Conservation (phyloP, 2,113 vertebrate genomes). For the Tragulus kanchil region DNA sequence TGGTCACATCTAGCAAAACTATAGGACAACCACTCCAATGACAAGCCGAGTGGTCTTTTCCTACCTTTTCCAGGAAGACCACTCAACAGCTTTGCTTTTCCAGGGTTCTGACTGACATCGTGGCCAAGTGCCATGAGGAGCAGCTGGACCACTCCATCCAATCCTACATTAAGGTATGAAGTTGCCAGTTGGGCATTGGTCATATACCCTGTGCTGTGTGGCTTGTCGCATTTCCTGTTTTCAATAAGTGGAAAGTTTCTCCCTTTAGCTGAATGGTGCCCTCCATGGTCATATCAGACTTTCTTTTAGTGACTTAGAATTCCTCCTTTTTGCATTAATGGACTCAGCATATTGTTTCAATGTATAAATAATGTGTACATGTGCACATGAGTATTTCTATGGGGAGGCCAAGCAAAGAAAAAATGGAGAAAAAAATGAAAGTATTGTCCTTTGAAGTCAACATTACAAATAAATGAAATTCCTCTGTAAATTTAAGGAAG, state of each 20-base stretch:
- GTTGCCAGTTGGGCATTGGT: background rate
- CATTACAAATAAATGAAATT: conserved; percentile 23
- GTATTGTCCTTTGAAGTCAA: background rate
- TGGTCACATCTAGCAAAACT: background rate
- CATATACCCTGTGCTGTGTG: background rate
- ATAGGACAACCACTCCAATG: background rate
- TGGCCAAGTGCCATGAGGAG: conserved; percentile 97
- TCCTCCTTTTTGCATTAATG: background rate
- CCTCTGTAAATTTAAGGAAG: background rate
- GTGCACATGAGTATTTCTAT: background rate
- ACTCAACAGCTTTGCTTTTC: conserved; percentile 68
- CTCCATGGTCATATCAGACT: background rate
- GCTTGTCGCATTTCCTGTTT: conserved; percentile 61
- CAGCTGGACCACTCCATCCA: conserved; percentile 94
- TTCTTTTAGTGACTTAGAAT: conserved; percentile 9
- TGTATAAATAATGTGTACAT: background rate
- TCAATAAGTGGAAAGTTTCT: background rate
- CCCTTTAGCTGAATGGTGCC: background rate
- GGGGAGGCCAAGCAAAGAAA: background rate
- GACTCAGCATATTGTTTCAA: background rate
- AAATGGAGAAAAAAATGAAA: background rate
- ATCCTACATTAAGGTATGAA: conserved; percentile 95
- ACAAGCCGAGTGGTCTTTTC: background rate
- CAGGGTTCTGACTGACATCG: conserved; percentile 96
- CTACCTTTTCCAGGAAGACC: conserved; percentile 7